A percentile compares a stretch with the other conserved stretches of the same genome.
These are phyloP conservation scores for Drosophila robusta DNA, from an alignment of 2,888 invertebrate genomes.

Conservation along the genomic window DNA sequence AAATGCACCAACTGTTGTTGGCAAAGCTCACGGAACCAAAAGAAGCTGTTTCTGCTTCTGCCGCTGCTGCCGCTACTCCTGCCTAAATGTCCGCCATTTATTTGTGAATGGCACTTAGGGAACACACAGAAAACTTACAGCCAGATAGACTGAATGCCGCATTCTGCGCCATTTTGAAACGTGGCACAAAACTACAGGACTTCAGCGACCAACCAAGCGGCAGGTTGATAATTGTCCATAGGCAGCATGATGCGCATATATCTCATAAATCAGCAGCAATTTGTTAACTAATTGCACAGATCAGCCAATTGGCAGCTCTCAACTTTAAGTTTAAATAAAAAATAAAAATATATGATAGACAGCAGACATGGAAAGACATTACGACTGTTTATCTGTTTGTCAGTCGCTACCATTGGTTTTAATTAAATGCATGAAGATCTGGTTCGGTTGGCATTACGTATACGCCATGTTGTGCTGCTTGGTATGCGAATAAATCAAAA, in stretches of 20 bases:
- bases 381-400: conserved; percentile 1
- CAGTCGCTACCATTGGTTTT: conserved; percentile 18
- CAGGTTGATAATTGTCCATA: conserved; percentile 52
- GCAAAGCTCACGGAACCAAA: conserved; percentile 42
- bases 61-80: conserved; percentile 28
- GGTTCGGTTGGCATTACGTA: conserved; percentile 34
- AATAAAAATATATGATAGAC: conserved; percentile 14
- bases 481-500: conserved; percentile 61
- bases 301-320: conserved; percentile 4
- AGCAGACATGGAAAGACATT: neutral
- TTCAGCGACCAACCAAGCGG: conserved; percentile 34
- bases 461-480: conserved; percentile 20
- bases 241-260: conserved; percentile 7
- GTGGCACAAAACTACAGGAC: conserved; percentile 25
- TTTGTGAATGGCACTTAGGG: conserved; percentile 74
- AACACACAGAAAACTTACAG: conserved; percentile 41
- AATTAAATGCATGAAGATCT: conserved; percentile 28
- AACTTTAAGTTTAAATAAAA: neutral
- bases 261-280: conserved; percentile 9
- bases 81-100: conserved; percentile 78
- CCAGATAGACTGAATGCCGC: conserved; percentile 45
- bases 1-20: conserved; percentile 64
- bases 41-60: conserved; percentile 17
- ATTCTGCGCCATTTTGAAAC: conserved; percentile 42
- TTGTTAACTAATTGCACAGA: conserved; percentile 38